phyloP scores from a whole-genome alignment of 2,888 invertebrate species.

The Selenia dentaria region DNA sequence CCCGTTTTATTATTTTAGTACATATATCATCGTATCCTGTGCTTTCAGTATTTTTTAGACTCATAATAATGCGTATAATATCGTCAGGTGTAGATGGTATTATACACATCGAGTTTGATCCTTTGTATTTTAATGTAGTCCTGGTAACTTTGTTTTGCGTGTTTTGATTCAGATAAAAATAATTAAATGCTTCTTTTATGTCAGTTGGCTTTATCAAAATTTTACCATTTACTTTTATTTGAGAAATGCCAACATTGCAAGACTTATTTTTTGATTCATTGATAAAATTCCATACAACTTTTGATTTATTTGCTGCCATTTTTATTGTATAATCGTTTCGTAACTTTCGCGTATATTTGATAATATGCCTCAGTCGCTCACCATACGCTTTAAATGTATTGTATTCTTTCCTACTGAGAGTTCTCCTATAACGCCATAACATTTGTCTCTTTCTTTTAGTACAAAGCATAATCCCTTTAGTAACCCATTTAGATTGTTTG shows the following conservation, averaged over 20 bases:
- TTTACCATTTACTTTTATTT: neutral
- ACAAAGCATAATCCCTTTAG: neutral
- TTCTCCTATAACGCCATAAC: neutral
- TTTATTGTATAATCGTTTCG: neutral
- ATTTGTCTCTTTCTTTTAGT: neutral
- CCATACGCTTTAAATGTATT: neutral
- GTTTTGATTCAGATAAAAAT: neutral
- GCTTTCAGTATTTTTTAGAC: neutral
- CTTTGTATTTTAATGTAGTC: neutral
- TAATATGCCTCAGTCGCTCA: neutral
- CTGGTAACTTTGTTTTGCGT: too few species aligned
- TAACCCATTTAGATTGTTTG: neutral
- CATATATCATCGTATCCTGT: neutral
- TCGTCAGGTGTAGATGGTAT: neutral
- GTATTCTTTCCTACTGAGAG: neutral
- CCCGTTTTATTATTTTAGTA: neutral
- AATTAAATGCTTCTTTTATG: neutral
- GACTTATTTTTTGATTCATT: neutral
- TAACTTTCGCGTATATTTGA: neutral
- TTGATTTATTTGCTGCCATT: neutral
- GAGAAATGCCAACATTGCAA: neutral
- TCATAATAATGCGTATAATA: neutral
- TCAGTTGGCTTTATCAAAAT: neutral
- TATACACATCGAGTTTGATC: neutral
- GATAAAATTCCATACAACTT: neutral